Conservation (phyloP, 2,797 vertebrate species). For the Tragelaphus oryx region DNA sequence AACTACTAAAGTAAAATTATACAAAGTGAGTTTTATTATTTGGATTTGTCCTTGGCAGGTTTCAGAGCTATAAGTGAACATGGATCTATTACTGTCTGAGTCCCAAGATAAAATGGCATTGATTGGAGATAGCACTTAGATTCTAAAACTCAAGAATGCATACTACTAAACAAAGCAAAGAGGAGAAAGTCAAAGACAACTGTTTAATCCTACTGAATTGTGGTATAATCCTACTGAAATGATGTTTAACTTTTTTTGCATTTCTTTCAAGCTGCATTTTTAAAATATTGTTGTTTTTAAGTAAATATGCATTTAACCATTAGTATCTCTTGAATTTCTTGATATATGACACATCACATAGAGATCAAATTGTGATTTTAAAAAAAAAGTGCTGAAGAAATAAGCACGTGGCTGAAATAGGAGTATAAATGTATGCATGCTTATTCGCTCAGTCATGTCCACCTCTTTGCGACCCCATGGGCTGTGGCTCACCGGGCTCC, state of each 20-base stretch:
- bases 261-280: not conserved
- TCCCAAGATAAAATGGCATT: not conserved
- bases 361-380: not conserved
- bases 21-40: not conserved
- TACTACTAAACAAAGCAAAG: not conserved
- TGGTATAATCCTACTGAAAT: not conserved
- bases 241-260: not conserved
- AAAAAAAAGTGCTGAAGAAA: not conserved
- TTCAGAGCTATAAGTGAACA: not conserved
- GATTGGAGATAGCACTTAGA: not conserved
- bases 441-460: not conserved
- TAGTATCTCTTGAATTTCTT: not conserved
- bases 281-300: not conserved
- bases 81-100: not conserved
- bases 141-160: not conserved
- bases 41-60: not conserved
- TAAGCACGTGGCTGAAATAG: not conserved
- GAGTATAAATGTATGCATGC: not conserved
- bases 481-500: not conserved
- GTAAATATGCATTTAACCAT: not conserved
- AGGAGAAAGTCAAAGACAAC: not conserved
- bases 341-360: not conserved
- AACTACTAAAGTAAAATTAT: not conserved
- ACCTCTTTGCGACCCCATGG: not conserved
- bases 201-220: not conserved